phyloP scores from a whole-genome alignment of 2,888 invertebrate genomes.

The Bembecia ichneumoniformis region DNA sequence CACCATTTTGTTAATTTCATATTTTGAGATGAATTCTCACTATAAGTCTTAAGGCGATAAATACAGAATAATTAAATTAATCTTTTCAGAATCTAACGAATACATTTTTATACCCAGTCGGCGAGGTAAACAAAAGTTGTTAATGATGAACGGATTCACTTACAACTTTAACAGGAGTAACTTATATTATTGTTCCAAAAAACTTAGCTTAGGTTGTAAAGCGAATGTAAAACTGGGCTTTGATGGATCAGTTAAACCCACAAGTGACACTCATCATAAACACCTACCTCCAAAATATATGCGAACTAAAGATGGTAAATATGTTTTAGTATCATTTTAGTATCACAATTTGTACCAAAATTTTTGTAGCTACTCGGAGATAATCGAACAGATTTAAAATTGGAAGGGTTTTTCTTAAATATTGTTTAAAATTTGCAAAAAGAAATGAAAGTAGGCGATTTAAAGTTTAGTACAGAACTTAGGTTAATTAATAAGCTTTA shows the following conservation, averaged over 20 bases:
- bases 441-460: too few species aligned
- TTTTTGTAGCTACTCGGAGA: too few species aligned
- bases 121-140: neutral
- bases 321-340: neutral
- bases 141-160: neutral
- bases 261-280: neutral
- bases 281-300: neutral
- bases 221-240: conserved; percentile 3
- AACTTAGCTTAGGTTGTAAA: conserved; percentile 1
- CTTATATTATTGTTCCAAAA: conserved; percentile 1
- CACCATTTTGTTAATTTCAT: too few species aligned
- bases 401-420: too few species aligned
- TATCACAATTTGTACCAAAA: too few species aligned
- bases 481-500: too few species aligned
- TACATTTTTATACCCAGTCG: neutral
- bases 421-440: too few species aligned
- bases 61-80: too few species aligned
- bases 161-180: neutral
- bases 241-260: neutral
- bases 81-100: neutral
- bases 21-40: too few species aligned
- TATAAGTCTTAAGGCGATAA: too few species aligned
- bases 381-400: too few species aligned
- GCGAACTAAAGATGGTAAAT: neutral
- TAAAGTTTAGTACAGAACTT: too few species aligned